A percentile compares a stretch with the other conserved stretches of the same genome.
These are phyloP conservation scores for Arnoldichthys spilopterus DNA, from an alignment of 2,797 vertebrate genomes.

Conservation along the genomic window DNA sequence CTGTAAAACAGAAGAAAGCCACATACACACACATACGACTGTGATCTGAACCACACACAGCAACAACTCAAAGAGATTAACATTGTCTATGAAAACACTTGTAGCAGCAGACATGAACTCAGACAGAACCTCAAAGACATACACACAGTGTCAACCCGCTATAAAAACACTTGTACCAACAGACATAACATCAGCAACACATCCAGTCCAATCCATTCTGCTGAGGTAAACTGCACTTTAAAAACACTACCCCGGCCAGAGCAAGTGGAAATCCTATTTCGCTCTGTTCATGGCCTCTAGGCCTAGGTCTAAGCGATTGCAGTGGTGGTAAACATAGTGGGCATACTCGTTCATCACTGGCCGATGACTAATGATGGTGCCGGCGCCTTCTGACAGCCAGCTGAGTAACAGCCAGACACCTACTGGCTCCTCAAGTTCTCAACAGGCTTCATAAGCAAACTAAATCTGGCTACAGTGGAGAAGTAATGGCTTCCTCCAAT, in stretches of 20 bases:
- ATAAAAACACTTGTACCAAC: background rate
- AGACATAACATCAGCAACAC: background rate
- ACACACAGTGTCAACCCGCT: background rate
- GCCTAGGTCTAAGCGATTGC: constrained; percentile 7
- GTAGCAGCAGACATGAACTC: background rate
- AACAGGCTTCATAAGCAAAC: constrained; percentile 30
- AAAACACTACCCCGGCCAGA: background rate
- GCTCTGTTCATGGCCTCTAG: constrained; percentile 14
- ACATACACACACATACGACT: background rate
- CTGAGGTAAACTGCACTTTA: background rate
- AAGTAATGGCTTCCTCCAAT: constrained; percentile 28
- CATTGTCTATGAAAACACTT: background rate
- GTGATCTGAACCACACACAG: background rate
- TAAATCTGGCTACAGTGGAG: constrained; percentile 16
- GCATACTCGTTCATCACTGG: constrained; percentile 43
- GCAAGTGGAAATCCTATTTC: constrained; percentile 8
- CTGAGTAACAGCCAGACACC: constrained; percentile 32
- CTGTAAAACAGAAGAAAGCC: too few species aligned
- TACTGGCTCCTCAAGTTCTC: constrained; percentile 9
- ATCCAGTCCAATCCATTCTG: background rate
- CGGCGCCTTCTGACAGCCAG: constrained; percentile 33
- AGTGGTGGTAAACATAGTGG: constrained; percentile 22
- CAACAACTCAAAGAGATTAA: background rate
- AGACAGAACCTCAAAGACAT: background rate
- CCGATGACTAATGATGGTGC: constrained; percentile 44